Evolutionary conservation across 1,140 invertebrate species (phyloP), one percentile per base, ranked within the genome.

Genomic region (Philopotamus ludificatus): DNA sequence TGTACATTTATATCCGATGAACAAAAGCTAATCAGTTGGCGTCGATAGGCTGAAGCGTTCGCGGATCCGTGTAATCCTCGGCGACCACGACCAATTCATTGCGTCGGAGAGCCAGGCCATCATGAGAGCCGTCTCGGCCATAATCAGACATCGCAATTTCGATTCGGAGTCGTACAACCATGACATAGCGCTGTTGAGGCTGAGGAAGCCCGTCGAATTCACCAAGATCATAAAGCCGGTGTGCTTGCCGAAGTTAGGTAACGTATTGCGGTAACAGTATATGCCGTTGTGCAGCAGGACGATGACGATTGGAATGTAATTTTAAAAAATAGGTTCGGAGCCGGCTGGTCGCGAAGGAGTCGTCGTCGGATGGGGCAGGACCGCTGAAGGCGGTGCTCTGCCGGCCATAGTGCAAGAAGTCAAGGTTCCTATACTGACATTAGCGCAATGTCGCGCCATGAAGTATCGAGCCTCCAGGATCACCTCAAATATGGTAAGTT

Each of bases 151-250:
- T 72, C 82, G 88, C 34, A 88, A 89, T 74, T 94, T 93, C 73
- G 89, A 93, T 74, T 83, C 87, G 3, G 88, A 90, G 70, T 89
- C 89, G 0, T 93, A 92, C 73, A 92, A 94, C 75, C 92, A 94
- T 72, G 92, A 95, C 73, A 90, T 94, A 50, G 92, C 92, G 0
- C 75, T 95, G 21, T 76, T 94, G 2, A 88, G 85, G 72, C 75
- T 95, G 34, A 75, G 90, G 15, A 89, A 90, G 73, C 85, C 89
- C 0, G 89, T 94, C 1, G 79, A 79, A 22, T 93, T 92, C 73
- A 86, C 86, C 0, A 92, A 91, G 77, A 88, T 85, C 53, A 86
- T 94, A 65, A 85, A 85, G 65, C 91, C 92, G 0, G 85, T 93
- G 9, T 94, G 92, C 75, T 79, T 94, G 34, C 90, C 91, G 0